Base-by-base conservation (phyloP, 2,797 vertebrate genomes). In the Alca torda region DNA sequence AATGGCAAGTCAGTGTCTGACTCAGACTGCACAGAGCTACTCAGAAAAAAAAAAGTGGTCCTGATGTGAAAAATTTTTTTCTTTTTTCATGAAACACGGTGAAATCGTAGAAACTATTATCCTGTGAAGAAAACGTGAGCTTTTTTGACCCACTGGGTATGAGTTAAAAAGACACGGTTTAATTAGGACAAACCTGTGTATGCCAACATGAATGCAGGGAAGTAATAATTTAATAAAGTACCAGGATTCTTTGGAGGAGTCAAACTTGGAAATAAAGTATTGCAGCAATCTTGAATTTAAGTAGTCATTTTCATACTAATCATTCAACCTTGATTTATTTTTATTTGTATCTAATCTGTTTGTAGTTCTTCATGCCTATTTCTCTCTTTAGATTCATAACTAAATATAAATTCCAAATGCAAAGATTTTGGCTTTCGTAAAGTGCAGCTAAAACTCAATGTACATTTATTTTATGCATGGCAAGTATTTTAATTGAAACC, bases 401-500 rank as follows among this genome's bases (percentile, higher is more conserved):
- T 60, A 84, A 83, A 56, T 56, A 19, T 39, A 19, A 56, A 50
- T 92, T 93, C 33, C 84, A 78, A 70, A 73, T 76, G 48, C 11
- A 67, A 79, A 69, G 2, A 56, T 51, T 60, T 48, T 81, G 31
- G 4, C 16, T 87, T 76, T 93, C 48, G 26, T 50, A 35, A 54
- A 78, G 10, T 45, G 28, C 20, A 76, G 39, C 20, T 76, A 50
- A 94, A 87, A 45, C 24, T 53, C 37, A 16, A 13, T 60, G 13
- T 75, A 3, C 19, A 16, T 93, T 92, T 70, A 9, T 63, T 88
- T 76, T 87, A 54, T 74, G 48, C 17, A 31, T 70, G 21, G 13
- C 21, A 84, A 78, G 23, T 25, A 63, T 79, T 94, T 95, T 46
- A 96, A 91, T 45, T 83, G 84, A 89, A 77, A 87, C 28, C 35